phyloP scores from a whole-genome alignment of 2,888 invertebrate species.

The Coenonympha arcania region DNA sequence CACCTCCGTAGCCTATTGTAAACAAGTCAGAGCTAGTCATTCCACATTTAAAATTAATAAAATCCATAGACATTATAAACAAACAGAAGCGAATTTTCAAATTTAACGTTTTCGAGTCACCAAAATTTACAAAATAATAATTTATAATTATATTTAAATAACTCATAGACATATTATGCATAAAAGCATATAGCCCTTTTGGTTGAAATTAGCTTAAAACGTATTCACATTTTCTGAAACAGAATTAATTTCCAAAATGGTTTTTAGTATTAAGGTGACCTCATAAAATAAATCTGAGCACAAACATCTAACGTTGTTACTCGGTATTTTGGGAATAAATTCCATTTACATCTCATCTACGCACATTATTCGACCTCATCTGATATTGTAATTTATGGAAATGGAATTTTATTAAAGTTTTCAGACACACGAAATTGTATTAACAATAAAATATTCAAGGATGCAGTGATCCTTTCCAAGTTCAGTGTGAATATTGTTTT shows the following conservation, averaged over 20 bases:
- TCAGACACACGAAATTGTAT: conserved; percentile 9
- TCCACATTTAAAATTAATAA: too few relatives aligned
- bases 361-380: conserved; percentile 13
- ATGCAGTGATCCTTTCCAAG: conserved; percentile 3
- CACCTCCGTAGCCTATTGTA: too few relatives aligned
- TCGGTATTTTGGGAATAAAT: conserved; percentile 7
- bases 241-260: background rate
- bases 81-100: too few relatives aligned
- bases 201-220: too few relatives aligned
- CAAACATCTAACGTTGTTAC: background rate
- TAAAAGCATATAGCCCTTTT: too few relatives aligned
- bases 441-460: conserved; percentile 1
- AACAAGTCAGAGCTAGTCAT: too few relatives aligned
- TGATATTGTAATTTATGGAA: conserved; percentile 21
- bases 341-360: conserved; percentile 18
- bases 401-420: conserved; percentile 14
- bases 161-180: too few relatives aligned
- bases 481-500: background rate
- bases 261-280: background rate
- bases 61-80: too few relatives aligned
- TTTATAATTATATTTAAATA: too few relatives aligned
- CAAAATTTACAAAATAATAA: too few relatives aligned
- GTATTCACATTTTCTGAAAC: background rate
- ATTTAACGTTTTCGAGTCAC: too few relatives aligned
- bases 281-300: background rate